Conservation (phyloP, 2,888 invertebrate species). For the Dascillus cervinus region DNA sequence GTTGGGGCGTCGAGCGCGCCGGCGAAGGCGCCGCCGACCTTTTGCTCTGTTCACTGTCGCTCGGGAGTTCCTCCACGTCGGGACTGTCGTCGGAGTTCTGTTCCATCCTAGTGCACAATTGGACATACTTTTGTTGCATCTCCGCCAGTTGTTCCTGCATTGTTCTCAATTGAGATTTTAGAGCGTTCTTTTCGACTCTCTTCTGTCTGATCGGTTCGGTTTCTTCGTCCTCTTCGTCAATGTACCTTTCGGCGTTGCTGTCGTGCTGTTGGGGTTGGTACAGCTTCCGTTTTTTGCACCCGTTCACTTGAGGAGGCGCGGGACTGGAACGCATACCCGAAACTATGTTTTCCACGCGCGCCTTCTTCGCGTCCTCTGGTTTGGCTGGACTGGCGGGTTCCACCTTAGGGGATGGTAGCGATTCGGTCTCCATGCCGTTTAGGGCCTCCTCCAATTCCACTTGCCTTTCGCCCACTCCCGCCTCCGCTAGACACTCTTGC, state of each 20-base stretch:
- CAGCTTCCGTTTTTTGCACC: slow-evolving; percentile 91
- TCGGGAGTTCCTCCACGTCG: slow-evolving; percentile 65
- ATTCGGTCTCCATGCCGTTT: slow-evolving; percentile 53
- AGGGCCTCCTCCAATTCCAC: slow-evolving; percentile 53
- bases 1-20: slow-evolving; percentile 44
- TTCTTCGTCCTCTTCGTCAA: slow-evolving; percentile 68
- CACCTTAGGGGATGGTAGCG: slow-evolving; percentile 51
- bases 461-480: slow-evolving; percentile 47
- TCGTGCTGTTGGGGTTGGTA: slow-evolving; percentile 94
- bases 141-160: slow-evolving; percentile 85
- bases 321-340: slow-evolving; percentile 88
- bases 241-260: slow-evolving; percentile 55
- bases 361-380: slow-evolving; percentile 73
- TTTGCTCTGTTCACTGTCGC: slow-evolving; percentile 57
- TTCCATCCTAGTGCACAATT: slow-evolving; percentile 79
- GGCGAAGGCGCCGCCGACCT: slow-evolving; percentile 50
- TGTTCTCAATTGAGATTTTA: slow-evolving; percentile 76
- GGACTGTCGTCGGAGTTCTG: slow-evolving; percentile 69
- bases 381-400: slow-evolving; percentile 53
- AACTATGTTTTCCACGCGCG: slow-evolving; percentile 91
- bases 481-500: slow-evolving; percentile 59
- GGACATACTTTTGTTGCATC: slow-evolving; percentile 87
- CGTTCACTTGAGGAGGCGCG: slow-evolving; percentile 75
- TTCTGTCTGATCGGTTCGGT: slow-evolving; percentile 75
- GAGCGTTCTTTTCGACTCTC: slow-evolving; percentile 76